Percentiles rank a stretch among this genome's conserved stretches.
phyloP scores from a whole-genome alignment of 2,888 invertebrate genomes.

The Electrophaes corylata region DNA sequence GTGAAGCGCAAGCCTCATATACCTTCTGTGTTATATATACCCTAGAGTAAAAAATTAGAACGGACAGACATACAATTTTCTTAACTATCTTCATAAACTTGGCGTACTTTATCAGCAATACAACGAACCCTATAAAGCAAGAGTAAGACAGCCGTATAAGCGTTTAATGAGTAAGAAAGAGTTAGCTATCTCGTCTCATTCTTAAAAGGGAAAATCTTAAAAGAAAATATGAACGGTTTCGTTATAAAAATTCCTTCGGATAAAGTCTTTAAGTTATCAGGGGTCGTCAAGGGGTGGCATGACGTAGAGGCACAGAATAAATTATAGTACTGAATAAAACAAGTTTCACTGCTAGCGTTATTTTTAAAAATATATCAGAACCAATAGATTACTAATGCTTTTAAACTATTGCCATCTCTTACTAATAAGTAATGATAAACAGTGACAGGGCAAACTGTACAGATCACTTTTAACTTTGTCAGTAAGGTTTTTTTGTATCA shows the following conservation, averaged over 20 bases:
- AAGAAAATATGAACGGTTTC: conserved; percentile 84
- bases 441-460: no score
- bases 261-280: conserved; percentile 84
- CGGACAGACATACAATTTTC: background rate
- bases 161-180: conserved; percentile 73
- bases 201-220: conserved; percentile 64
- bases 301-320: conserved; percentile 10
- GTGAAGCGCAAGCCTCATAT: no score
- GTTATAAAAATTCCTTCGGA: conserved; percentile 83
- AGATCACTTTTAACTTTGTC: no score
- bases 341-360: conserved; percentile 21
- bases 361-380: background rate
- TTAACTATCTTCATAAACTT: background rate
- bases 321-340: background rate
- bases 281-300: conserved; percentile 45
- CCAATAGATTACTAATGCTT: no score
- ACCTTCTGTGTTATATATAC: no score
- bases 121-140: conserved; percentile 13
- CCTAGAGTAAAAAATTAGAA: background rate
- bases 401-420: no score
- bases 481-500: no score
- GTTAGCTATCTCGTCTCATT: conserved; percentile 68
- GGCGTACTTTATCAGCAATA: background rate
- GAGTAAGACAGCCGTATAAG: conserved; percentile 59
- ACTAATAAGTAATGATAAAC: no score